A percentile compares a stretch with the other conserved stretches of the same genome.
These are phyloP conservation scores for Leptosomus discolor DNA, from an alignment of 2,113 vertebrate species.

Conservation along the genomic window DNA sequence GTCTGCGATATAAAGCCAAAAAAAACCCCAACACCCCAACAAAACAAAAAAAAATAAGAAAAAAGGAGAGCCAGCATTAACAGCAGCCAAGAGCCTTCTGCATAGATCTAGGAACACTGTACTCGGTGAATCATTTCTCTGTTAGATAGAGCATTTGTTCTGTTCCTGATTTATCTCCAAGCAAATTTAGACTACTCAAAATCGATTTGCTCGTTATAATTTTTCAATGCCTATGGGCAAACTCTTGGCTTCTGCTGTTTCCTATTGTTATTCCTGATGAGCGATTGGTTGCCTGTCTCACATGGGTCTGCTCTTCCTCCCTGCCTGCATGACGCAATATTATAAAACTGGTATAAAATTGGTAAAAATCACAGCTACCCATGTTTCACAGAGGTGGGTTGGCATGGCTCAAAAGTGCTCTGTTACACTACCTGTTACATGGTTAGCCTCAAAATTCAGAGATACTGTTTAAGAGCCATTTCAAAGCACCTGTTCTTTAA, in stretches of 20 bases:
- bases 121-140: conserved; percentile 40
- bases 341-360: background rate
- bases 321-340: accelerated
- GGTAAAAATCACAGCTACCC: background rate
- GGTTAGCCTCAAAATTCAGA: background rate
- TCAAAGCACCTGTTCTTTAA: background rate
- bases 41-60: background rate
- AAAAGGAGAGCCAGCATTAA: background rate
- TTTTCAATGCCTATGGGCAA: conserved; percentile 50
- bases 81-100: conserved; percentile 21
- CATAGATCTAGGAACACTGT: conserved; percentile 12
- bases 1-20: background rate
- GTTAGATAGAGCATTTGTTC: conserved; percentile 51
- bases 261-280: background rate
- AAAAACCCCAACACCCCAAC: background rate
- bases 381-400: background rate
- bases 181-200: conserved; percentile 51
- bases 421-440: background rate
- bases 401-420: background rate
- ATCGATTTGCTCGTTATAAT: conserved; percentile 25
- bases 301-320: background rate
- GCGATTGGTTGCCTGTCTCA: background rate
- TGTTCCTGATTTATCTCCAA: conserved; percentile 56
- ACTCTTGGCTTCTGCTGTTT: conserved; percentile 30
- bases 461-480: background rate